A percentile compares a stretch with the other conserved stretches of the same genome.
Evolutionary conservation across 2,888 invertebrate species (phyloP).

Genomic region (Chrysodeixis includens): DNA sequence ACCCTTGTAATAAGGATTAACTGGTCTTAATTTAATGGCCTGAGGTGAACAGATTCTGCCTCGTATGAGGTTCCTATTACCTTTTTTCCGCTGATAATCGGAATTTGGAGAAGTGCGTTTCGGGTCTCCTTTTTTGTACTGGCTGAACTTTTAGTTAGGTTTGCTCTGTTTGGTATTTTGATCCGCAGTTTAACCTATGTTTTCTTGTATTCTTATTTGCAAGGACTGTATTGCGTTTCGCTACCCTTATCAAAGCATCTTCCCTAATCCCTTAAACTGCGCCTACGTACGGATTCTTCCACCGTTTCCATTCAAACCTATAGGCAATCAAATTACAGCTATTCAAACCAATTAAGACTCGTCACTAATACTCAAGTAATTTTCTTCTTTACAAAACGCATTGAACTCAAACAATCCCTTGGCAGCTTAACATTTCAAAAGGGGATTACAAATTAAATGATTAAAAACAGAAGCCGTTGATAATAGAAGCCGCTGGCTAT

Average conservation of each 20-base stretch:
- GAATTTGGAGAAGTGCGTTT: conserved; percentile 3
- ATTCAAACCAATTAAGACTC: conserved; percentile 19
- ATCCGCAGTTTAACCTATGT: conserved; percentile 1
- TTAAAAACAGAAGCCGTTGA: conserved; percentile 49
- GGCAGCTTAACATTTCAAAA: conserved; percentile 40
- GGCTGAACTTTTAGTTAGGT: neutral
- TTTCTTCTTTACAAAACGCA: conserved; percentile 44
- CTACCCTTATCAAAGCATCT: conserved; percentile 2
- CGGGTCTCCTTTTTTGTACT: neutral
- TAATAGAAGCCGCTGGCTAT: conserved; percentile 39
- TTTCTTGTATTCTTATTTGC: conserved; percentile 1
- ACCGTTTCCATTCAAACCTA: conserved; percentile 8
- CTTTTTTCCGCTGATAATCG: conserved; percentile 22
- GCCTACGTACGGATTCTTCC: conserved; percentile 2
- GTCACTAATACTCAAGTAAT: conserved; percentile 23
- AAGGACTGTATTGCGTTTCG: neutral
- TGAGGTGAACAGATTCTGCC: conserved; percentile 28
- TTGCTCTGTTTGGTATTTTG: neutral
- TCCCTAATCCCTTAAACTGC: neutral
- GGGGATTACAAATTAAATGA: conserved; percentile 38
- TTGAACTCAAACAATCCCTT: conserved; percentile 40
- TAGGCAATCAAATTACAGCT: conserved; percentile 29
- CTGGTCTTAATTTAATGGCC: conserved; percentile 32
- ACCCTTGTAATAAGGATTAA: conserved; percentile 62
- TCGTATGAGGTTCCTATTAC: conserved; percentile 30